phyloP scores from a whole-genome alignment of 2,113 vertebrate genomes.

The Heloderma charlesbogerti region DNA sequence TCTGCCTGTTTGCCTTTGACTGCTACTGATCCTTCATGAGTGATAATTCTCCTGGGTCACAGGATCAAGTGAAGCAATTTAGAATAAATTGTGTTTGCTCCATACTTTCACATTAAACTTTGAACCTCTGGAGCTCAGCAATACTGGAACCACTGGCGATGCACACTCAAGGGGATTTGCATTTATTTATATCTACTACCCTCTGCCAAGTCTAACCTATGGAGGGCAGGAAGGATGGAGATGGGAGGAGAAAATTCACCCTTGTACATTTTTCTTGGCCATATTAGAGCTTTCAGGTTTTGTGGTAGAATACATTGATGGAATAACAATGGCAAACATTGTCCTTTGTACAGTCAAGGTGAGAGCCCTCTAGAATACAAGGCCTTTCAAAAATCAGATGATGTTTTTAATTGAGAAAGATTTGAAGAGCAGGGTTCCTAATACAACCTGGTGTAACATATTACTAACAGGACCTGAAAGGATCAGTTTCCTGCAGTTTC shows the following conservation, averaged over 20 bases:
- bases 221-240: conserved; percentile 10
- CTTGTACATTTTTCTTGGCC: conserved; percentile 47
- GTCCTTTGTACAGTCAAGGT: not conserved
- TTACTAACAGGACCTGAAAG: not conserved
- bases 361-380: not conserved
- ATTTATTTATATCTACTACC: conserved; percentile 45
- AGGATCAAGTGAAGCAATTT: conserved; percentile 67
- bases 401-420: not conserved
- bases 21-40: conserved; percentile 24
- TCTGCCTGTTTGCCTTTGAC: not conserved
- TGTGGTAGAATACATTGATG: not conserved
- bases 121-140: conserved; percentile 50
- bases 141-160: conserved; percentile 19
- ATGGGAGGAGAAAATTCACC: not conserved
- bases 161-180: conserved; percentile 18
- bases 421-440: not conserved
- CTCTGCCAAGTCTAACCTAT: conserved; percentile 8
- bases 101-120: conserved; percentile 66
- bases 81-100: conserved; percentile 54
- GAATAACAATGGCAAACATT: not conserved
- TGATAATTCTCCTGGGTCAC: conserved; percentile 55
- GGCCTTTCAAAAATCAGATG: not conserved
- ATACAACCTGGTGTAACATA: too few species aligned
- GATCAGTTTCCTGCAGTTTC: not conserved
- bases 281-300: conserved; percentile 33